phyloP scores from a whole-genome alignment of 64 coral and sea anemone genomes.

The Porites lutea region DNA sequence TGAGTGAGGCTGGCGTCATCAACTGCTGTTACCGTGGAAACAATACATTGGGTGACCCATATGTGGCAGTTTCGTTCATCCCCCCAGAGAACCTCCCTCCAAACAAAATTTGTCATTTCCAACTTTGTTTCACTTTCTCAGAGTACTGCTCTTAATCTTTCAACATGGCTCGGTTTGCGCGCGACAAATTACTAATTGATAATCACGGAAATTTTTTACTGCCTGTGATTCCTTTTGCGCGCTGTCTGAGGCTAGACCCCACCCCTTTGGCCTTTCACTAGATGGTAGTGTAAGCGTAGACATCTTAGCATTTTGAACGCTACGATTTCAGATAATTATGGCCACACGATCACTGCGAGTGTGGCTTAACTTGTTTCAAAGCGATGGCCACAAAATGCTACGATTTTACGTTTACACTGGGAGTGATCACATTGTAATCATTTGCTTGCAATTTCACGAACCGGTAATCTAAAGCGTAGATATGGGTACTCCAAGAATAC shows the following conservation, averaged over 20 bases:
- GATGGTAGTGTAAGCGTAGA: constrained; percentile 5
- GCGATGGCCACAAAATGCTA: constrained; percentile 1
- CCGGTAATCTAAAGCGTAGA: neutral
- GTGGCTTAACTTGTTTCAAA: constrained; percentile 1
- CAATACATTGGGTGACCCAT: neutral
- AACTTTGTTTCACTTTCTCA: too few relatives aligned
- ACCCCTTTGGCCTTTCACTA: constrained; percentile 13
- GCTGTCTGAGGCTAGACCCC: constrained; percentile 1
- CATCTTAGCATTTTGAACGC: constrained; percentile 4
- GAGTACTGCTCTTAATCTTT: neutral
- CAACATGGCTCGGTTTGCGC: neutral
- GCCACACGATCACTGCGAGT: neutral
- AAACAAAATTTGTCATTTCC: too few relatives aligned
- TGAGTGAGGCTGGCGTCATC: constrained; percentile 5
- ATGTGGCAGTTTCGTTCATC: neutral
- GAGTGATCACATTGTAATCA: neutral
- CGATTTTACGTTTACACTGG: constrained; percentile 3
- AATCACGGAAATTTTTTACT: neutral
- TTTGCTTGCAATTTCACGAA: neutral
- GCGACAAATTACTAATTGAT: neutral
- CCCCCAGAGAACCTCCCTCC: neutral
- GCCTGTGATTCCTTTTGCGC: constrained; percentile 4
- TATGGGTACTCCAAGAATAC: constrained; percentile 1
- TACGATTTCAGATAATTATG: constrained; percentile 7
- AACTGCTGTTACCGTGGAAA: constrained; percentile 1